Evolutionary conservation across 2,113 vertebrate genomes (phyloP), one percentile per base, ranked within the genome.

Genomic region (Epinephelus fuscoguttatus): DNA sequence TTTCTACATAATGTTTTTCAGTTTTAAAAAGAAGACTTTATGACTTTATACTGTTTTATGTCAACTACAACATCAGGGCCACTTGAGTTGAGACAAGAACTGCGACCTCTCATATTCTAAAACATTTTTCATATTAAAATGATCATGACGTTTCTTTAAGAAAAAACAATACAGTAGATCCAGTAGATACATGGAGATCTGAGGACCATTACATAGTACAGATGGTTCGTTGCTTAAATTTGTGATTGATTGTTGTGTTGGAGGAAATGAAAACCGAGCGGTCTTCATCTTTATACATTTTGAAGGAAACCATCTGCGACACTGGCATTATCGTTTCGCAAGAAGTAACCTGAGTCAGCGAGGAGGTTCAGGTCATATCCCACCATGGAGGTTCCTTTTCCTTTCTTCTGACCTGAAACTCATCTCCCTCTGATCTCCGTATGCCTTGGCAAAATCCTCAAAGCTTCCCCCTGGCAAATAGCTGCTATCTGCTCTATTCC

Each of bases 401-500:
- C 72, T 88, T 87, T 91, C 81, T 62, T 88, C 74, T 78, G 84
- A 86, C 72, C 56, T 15, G 2, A 57, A 66, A 70, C 81, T 75
- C 84, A 45, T 87, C 86, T 75, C 72, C 30, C 76, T 87, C 52
- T 89, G 89, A 89, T 85, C 84, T 90, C 84, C 72, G 89, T 92
- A 77, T 91, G 72, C 81, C 84, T 94, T 95, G 94, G 94, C 94
- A 73, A 23, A 33, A 85, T 71, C 89, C 85, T 85, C 94, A 95
- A 95, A 93, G 86, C 84, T 21, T 52, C 68, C 52, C 56, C 47
- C 81, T 88, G 90, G 87, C 89, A 91, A 83, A 66, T 10, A 47
- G 89, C 77, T 37, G 90, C 82, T 88, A 80, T 78, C 88, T 88
- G 60, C 52, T 90, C 84, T 93, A 85, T 94, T 95, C 76, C 89